Base-by-base conservation (phyloP, 2,797 vertebrate genomes). In the Paedocypris micromegethes region DNA sequence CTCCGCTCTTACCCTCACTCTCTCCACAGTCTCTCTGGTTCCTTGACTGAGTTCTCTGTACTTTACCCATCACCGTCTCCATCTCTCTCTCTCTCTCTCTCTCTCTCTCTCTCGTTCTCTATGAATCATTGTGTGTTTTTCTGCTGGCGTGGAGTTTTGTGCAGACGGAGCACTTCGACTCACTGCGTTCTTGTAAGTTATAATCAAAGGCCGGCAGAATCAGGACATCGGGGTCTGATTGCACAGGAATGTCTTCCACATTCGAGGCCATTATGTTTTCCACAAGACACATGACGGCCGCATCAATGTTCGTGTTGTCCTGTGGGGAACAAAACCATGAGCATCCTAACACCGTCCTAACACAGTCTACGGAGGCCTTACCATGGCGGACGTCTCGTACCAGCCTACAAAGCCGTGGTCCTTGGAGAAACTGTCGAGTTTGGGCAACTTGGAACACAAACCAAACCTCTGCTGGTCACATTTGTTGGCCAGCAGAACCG, bases 301-400 rank as follows among this genome's bases (percentile, higher is more conserved):
- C 84, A 5, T 91, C 87, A 0, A 92, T 88, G 83, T 91, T 92
- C 77, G 86, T 88, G 83, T 91, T 80, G 72, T 92, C 89, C 90
- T 91, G 81, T 9, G 58, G 23, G 23, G 23, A 23, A 23, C 23
- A 23, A 23, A 23, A 23, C 23, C 23, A 23, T 23, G 23, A 23
- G 23, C 23, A 23, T 23, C 23, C 23, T 23, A 23, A 23, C 23
- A 23, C 23, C 23, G 23, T 23, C 23, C 23, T 23, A 23, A 23
- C 23, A 23, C 23, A 23, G 23, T 23, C 23, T 23, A 23, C 23
- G 23, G 23, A 23, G 23, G 23, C 23, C 23, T 23, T 60, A 87
- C 90, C 86, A 89, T 92, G 6, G 91, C 91, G 0, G 91, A 92
- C 3, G 90, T 92, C 80, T 91, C 87, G 5, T 83, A 91, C 81